phyloP scores from a whole-genome alignment of 2,797 vertebrate species.

The Otolemur crassicaudatus region DNA sequence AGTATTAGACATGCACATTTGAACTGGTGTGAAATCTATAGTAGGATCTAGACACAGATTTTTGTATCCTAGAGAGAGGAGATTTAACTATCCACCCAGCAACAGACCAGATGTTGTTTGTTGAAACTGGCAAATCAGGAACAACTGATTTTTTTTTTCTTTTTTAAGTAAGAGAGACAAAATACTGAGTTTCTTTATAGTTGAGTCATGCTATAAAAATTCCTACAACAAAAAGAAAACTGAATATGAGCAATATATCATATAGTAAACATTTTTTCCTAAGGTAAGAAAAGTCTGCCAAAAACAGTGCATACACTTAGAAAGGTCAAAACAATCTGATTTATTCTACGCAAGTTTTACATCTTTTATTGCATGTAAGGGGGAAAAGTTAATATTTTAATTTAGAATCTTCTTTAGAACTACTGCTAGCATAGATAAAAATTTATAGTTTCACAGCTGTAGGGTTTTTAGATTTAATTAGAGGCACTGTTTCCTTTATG shows the following conservation, averaged over 20 bases:
- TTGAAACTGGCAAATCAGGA: not conserved
- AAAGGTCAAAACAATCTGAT: constrained; percentile 68
- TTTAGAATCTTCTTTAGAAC: constrained; percentile 85
- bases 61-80: constrained; percentile 32
- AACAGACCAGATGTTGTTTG: constrained; percentile 43
- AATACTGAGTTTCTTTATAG: not conserved
- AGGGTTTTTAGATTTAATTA: constrained; percentile 88
- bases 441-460: constrained; percentile 84
- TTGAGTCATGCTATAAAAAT: not conserved
- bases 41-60: constrained; percentile 37
- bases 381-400: constrained; percentile 82
- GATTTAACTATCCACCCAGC: constrained; percentile 9
- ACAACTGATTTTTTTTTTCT: not conserved
- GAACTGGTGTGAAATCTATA: constrained; percentile 11
- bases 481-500: constrained; percentile 82
- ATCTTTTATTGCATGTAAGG: constrained; percentile 66
- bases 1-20: not conserved
- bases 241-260: not conserved
- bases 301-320: not conserved
- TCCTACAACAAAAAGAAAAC: accelerated
- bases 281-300: not conserved
- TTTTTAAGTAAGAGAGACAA: not conserved
- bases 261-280: constrained; percentile 41
- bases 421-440: constrained; percentile 83
- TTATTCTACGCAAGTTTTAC: constrained; percentile 74